Percentiles rank a stretch among this genome's conserved stretches.
Conservation (phyloP, 2,113 vertebrate genomes). For the Zosterops lateralis region DNA sequence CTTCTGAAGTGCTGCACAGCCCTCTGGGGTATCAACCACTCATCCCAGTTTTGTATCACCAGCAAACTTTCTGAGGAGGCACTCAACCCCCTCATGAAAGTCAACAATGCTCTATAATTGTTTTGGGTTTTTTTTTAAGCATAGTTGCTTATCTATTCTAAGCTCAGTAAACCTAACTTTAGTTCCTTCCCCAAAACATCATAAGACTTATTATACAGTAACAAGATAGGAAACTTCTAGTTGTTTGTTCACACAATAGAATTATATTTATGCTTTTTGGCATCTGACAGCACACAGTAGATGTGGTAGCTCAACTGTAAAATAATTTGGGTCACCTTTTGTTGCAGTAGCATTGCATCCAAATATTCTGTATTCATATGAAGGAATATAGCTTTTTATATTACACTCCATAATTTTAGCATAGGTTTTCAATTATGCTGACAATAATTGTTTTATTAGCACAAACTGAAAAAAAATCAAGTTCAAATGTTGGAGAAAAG, state of each 20-base stretch:
- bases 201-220: background rate
- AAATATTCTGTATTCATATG: background rate
- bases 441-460: background rate
- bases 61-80: background rate
- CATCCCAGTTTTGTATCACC: background rate
- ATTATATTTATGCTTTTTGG: background rate
- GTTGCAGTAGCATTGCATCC: background rate
- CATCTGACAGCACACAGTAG: background rate
- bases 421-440: background rate
- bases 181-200: background rate
- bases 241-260: background rate
- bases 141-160: background rate
- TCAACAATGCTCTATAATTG: background rate
- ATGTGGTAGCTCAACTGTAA: background rate
- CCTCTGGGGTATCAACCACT: background rate
- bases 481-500: background rate
- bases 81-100: background rate
- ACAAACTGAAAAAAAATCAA: background rate
- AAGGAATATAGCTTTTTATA: background rate
- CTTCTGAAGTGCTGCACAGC: background rate
- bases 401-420: background rate
- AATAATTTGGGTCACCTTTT: constrained; percentile 16
- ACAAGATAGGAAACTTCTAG: background rate
- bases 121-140: background rate
- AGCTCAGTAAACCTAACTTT: background rate